phyloP scores from a whole-genome alignment of 64 coral and sea anemone genomes.

The Cladopsammia gracilis region DNA sequence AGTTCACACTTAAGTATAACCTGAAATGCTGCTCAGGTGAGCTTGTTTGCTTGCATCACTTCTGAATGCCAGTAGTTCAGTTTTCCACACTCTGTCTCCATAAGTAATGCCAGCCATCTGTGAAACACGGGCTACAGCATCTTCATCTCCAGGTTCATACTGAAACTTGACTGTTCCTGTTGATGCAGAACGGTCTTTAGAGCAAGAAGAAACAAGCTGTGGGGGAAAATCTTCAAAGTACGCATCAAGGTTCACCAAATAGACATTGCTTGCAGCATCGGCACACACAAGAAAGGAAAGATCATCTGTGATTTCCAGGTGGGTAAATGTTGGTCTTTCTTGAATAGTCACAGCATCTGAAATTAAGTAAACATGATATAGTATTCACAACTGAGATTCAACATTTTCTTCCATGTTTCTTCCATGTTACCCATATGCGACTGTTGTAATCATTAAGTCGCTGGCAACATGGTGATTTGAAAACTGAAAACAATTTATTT shows the following conservation, averaged over 20 bases:
- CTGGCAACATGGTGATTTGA: too few relatives aligned
- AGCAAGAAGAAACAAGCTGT: constrained; percentile 10
- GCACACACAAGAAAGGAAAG: constrained; percentile 65
- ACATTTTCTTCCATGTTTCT: too few relatives aligned
- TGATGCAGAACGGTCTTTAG: background rate
- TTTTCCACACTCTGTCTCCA: constrained; percentile 94
- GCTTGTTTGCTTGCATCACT: constrained; percentile 14
- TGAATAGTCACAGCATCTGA: constrained; percentile 26
- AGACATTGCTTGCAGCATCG: constrained; percentile 74
- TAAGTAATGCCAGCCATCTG: constrained; percentile 70
- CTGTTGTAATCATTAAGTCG: too few relatives aligned
- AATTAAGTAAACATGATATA: background rate
- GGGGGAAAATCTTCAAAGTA: constrained; percentile 73
- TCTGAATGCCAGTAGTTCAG: constrained; percentile 58
- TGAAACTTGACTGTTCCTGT: constrained; percentile 31
- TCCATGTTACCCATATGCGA: too few relatives aligned
- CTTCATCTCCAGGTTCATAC: constrained; percentile 82
- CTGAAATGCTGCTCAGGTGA: background rate
- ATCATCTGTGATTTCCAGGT: constrained; percentile 74
- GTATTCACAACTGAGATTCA: background rate
- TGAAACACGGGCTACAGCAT: constrained; percentile 59
- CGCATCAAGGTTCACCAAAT: constrained; percentile 81
- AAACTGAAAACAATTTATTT: too few relatives aligned
- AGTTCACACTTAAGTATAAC: background rate
- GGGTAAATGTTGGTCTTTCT: constrained; percentile 36